phyloP scores from a whole-genome alignment of 2,113 vertebrate genomes.

The Uria aalge region DNA sequence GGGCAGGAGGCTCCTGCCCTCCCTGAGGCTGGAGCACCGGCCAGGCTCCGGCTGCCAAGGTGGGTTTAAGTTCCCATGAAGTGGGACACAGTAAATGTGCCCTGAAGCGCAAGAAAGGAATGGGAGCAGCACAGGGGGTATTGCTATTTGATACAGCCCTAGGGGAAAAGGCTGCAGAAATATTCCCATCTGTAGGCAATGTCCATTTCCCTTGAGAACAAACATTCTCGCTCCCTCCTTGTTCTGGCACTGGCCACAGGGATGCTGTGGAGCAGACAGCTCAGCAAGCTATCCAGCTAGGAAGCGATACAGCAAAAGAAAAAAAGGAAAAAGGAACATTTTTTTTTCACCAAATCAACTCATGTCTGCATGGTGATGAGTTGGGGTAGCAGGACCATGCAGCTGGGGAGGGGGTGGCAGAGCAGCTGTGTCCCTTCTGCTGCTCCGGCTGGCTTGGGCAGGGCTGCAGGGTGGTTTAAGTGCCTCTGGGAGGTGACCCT shows the following conservation, averaged over 20 bases:
- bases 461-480: neutral
- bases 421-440: neutral
- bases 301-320: neutral
- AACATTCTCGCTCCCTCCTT: neutral
- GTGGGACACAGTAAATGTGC: neutral
- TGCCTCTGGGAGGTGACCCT: neutral
- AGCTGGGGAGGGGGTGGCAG: no score
- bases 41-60: neutral
- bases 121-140: neutral
- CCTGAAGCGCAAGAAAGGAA: neutral
- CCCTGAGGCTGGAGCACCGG: neutral
- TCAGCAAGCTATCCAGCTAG: neutral
- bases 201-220: neutral
- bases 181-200: neutral
- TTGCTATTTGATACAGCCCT: neutral
- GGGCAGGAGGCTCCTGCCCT: neutral
- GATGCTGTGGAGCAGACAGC: neutral
- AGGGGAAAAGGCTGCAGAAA: neutral
- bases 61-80: neutral
- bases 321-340: neutral
- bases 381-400: neutral
- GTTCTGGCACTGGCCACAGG: neutral
- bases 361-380: neutral
- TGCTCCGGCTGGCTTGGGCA: neutral
- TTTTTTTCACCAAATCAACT: neutral